phyloP scores from a whole-genome alignment of 2,888 invertebrate genomes.

The Epistrophe eligans region DNA sequence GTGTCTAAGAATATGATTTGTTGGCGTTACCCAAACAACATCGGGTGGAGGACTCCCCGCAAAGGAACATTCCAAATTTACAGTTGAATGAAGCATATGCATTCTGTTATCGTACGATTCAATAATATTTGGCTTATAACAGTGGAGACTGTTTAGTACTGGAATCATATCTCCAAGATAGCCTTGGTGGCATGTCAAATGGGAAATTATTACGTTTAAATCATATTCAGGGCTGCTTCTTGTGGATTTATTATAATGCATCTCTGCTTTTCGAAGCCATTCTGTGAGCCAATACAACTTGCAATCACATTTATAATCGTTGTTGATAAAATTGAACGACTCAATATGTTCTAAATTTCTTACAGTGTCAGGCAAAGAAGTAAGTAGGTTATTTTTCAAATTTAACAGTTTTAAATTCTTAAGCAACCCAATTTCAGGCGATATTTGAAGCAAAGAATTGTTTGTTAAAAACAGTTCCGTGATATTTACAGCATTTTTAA shows the following conservation, averaged over 20 bases:
- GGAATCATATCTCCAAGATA: constrained; percentile 89
- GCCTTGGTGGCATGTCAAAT: constrained; percentile 87
- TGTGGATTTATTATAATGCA: constrained; percentile 34
- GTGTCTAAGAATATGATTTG: constrained; percentile 89
- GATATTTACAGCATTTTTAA: constrained; percentile 87
- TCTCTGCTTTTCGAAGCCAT: constrained; percentile 84
- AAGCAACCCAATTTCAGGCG: constrained; percentile 81
- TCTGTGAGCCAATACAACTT: constrained; percentile 91
- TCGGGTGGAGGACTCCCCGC: constrained; percentile 91
- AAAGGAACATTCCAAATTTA: constrained; percentile 90
- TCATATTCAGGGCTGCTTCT: constrained; percentile 77
- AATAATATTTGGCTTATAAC: constrained; percentile 87
- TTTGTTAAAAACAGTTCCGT: constrained; percentile 88
- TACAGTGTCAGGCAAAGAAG: constrained; percentile 89
- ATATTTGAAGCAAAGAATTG: constrained; percentile 87
- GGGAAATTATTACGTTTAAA: constrained; percentile 83
- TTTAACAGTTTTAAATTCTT: constrained; percentile 86
- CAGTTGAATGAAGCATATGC: constrained; percentile 88
- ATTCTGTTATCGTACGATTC: constrained; percentile 87
- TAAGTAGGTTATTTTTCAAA: constrained; percentile 89
- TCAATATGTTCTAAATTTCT: constrained; percentile 87
- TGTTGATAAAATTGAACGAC: constrained; percentile 88
- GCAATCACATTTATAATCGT: constrained; percentile 95
- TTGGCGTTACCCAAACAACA: constrained; percentile 94
- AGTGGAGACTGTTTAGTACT: constrained; percentile 89